Evolutionary conservation across 2,888 invertebrate species (phyloP), one percentile per base, ranked within the genome.

Genomic region (Tortrix viridana): DNA sequence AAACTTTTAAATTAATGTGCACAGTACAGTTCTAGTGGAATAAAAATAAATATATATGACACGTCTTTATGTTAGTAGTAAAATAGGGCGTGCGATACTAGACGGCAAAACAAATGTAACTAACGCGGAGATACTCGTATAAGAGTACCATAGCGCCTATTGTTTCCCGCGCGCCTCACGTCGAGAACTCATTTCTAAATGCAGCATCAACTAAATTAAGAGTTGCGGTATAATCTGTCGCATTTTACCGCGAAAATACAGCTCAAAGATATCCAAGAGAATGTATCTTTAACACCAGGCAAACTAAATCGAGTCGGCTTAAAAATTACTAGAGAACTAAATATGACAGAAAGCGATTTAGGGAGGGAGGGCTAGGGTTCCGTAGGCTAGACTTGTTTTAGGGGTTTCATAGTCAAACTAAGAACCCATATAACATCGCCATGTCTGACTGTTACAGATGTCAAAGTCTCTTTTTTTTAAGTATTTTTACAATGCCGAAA

Each of bases 131-230:
- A 32, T 32, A 32, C 12, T 32, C 32, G 22, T 20, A 56, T 50
- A 44, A 38, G 20, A 57, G 46, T 52, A 53, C 16, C 57, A 58
- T 22, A 26, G 46, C 19, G 14, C 20, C 46, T 26, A 57, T 62
- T 63, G 57, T 63, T 57, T 53, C 9, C 20, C 20, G 37, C 53
- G 32, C 41, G 47, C 38, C 19, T 47, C 56, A 43, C 37, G 57
- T 53, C 46, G 41, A 23, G 48, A 63, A 47, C 57, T 63, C 57
- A 63, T 63, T 57, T 53, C 63, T 58, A 63, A 63, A 58, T 63
- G 57, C 53, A 58, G 47, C 63, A 63, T 63, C 63, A 63, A 63
- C 63, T 53, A 47, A 63, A 63, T 58, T 63, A 63, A 57, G 57
- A 46, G 22, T 6, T 14, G 46, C 38, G 37, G 19, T 63, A 38